Evolutionary conservation across 2,888 invertebrate species (phyloP).

Genomic region (Ophioninae sp.): DNA sequence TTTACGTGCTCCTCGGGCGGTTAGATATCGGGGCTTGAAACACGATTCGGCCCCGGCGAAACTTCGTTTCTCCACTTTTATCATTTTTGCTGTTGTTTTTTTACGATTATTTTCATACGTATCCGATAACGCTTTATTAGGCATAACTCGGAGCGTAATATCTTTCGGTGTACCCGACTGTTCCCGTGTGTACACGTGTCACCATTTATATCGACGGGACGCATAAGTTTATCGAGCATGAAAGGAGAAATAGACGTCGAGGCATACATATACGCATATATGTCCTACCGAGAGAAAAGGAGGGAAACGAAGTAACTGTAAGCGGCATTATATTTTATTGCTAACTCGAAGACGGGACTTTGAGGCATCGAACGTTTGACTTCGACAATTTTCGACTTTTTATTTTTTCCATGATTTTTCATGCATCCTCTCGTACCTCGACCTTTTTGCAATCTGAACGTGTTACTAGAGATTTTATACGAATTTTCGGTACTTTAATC

Average conservation of each 20-base stretch:
- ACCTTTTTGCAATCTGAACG: not conserved
- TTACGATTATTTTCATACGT: constrained; percentile 28
- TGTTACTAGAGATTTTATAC: constrained; percentile 46
- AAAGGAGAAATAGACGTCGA: not conserved
- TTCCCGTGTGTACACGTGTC: constrained; percentile 30
- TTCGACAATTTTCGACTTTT: constrained; percentile 54
- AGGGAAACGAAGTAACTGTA: constrained; percentile 63
- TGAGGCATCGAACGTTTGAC: constrained; percentile 62
- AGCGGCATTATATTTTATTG: constrained; percentile 66
- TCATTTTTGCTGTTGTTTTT: not conserved
- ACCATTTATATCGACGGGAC: constrained; percentile 51
- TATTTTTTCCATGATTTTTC: constrained; percentile 21
- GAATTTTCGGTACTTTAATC: not conserved
- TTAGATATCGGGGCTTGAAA: not conserved
- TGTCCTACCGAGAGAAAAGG: constrained; percentile 45
- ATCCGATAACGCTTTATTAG: constrained; percentile 58
- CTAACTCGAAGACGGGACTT: constrained; percentile 64
- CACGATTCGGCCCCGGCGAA: no score
- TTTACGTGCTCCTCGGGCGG: constrained; percentile 2
- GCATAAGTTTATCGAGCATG: constrained; percentile 8
- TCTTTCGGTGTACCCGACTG: constrained; percentile 37
- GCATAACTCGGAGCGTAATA: constrained; percentile 48
- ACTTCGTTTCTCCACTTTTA: no score
- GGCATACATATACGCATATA: not conserved
- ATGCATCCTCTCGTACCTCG: constrained; percentile 16